phyloP scores from a whole-genome alignment of 2,797 vertebrate species.

The Spheniscus humboldti region DNA sequence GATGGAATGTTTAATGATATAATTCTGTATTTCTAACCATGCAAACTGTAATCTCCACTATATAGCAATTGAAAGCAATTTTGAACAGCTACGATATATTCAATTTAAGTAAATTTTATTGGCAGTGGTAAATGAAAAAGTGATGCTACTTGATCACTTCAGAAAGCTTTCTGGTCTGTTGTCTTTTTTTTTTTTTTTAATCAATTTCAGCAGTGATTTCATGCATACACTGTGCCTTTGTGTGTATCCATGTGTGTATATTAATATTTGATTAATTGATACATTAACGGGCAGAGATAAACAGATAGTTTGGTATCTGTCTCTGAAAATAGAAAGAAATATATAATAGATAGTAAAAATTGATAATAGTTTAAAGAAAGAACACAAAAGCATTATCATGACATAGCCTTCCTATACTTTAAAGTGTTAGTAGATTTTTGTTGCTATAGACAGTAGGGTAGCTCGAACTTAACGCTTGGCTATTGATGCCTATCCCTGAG shows the following conservation, averaged over 20 bases:
- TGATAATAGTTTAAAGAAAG: not conserved
- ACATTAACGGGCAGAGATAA: not conserved
- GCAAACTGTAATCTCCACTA: not conserved
- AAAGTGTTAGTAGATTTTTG: not conserved
- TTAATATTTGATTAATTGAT: not conserved
- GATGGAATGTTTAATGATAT: not conserved
- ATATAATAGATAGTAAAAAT: not conserved
- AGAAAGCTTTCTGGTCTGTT: not conserved
- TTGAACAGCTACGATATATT: fast-evolving
- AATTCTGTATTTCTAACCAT: not conserved
- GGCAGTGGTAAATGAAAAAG: not conserved
- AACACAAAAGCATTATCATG: not conserved
- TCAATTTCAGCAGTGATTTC: not conserved
- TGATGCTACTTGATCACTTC: not conserved
- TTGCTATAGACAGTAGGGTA: not conserved
- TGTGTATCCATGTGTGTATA: not conserved
- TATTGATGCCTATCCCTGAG: not conserved
- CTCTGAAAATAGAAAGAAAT: not conserved
- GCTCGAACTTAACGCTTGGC: not conserved
- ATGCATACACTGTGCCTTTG: not conserved
- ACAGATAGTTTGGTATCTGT: not conserved
- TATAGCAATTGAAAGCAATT: not conserved
- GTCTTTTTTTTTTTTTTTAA: not conserved
- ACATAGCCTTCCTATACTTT: not conserved
- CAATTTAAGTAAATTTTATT: not conserved